Percentiles rank a stretch among this genome's conserved stretches.
Evolutionary conservation across 2,797 vertebrate genomes (phyloP).

Genomic region (Helicolenus hilgendorfi): DNA sequence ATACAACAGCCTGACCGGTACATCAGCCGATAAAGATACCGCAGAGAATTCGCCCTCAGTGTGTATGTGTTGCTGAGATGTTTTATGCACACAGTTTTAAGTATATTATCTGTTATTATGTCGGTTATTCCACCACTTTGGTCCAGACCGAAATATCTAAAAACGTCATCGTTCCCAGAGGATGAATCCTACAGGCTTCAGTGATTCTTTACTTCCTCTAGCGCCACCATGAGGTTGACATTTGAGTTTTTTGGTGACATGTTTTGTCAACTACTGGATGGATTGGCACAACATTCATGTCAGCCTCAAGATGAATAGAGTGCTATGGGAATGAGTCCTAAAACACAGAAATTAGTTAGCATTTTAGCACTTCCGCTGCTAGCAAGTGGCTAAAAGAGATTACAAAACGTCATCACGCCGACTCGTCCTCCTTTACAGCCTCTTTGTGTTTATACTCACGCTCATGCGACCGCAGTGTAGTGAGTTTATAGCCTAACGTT

Average conservation of each 20-base stretch:
- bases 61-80: neutral
- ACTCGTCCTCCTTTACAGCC: no score
- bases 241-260: neutral
- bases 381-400: no score
- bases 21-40: neutral
- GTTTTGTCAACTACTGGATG: neutral
- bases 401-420: no score
- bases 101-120: neutral
- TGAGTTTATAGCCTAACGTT: no score
- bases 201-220: neutral
- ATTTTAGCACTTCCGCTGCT: no score
- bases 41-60: neutral
- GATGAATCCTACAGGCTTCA: neutral
- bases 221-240: neutral
- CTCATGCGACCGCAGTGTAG: no score
- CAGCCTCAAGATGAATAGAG: neutral
- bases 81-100: neutral
- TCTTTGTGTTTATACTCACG: no score
- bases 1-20: neutral
- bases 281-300: neutral
- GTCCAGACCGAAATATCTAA: neutral
- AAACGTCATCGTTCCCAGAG: neutral
- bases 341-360: no score
- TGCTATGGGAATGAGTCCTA: fast-evolving
- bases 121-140: no score